Evolutionary conservation across 2,113 vertebrate genomes (phyloP).

Genomic region (Neodontobutis hainanensis): DNA sequence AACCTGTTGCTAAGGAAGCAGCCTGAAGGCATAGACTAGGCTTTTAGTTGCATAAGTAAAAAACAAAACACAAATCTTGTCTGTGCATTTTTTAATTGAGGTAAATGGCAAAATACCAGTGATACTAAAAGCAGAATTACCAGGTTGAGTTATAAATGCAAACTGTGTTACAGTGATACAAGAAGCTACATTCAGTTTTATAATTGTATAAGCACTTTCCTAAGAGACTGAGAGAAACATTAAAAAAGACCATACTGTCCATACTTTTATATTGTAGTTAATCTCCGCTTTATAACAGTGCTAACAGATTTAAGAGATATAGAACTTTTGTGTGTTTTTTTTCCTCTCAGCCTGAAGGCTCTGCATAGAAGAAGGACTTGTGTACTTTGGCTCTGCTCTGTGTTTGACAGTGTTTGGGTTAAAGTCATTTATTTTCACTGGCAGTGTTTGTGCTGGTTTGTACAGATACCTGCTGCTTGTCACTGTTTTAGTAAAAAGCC

Average conservation of each 20-base stretch:
- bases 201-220: too few species aligned
- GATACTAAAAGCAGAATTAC: neutral
- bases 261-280: neutral
- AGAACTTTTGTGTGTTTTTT: neutral
- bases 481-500: constrained; percentile 12
- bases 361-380: neutral
- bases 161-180: neutral
- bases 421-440: constrained; percentile 5
- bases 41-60: neutral
- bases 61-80: too few species aligned
- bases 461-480: constrained; percentile 33
- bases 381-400: neutral
- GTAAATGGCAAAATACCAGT: neutral
- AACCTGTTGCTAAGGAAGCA: constrained; percentile 10
- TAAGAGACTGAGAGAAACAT: too few species aligned
- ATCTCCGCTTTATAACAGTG: neutral
- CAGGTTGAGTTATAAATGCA: neutral
- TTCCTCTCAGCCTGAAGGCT: neutral
- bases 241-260: too few species aligned
- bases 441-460: constrained; percentile 24
- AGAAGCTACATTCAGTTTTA: neutral
- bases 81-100: neutral
- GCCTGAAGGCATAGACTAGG: constrained; percentile 15
- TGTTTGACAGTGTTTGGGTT: constrained; percentile 21
- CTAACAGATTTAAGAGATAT: neutral